Evolutionary conservation across 2,888 invertebrate genomes (phyloP).

Genomic region (Anodontia alba): DNA sequence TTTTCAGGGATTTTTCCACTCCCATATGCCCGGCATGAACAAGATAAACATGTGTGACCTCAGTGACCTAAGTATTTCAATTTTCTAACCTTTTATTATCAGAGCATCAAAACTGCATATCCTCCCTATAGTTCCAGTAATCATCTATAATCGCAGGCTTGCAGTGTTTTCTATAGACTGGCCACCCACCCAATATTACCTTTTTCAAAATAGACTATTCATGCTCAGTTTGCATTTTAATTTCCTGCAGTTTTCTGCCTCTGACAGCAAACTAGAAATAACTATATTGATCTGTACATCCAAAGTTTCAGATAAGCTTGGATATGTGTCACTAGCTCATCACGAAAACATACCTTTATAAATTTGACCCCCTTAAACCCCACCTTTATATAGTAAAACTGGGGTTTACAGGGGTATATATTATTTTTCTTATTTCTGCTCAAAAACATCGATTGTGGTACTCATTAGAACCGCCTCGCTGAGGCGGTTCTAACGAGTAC

Average conservation of each 20-base stretch:
- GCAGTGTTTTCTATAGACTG: constrained; percentile 15
- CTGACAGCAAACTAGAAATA: constrained; percentile 1
- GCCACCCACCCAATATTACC: constrained; percentile 31
- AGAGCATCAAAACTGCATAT: constrained; percentile 34
- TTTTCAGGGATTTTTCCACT: constrained; percentile 49
- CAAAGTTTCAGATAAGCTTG: not conserved
- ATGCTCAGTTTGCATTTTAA: constrained; percentile 8
- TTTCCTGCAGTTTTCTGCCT: constrained; percentile 27
- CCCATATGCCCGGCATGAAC: constrained; percentile 62
- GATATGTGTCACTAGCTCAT: constrained; percentile 39
- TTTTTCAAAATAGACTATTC: constrained; percentile 23
- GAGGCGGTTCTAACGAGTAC: too few relatives aligned
- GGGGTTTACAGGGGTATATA: too few relatives aligned
- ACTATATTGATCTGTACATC: constrained; percentile 10
- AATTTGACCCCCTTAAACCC: too few relatives aligned
- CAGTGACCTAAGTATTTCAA: constrained; percentile 48
- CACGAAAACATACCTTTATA: too few relatives aligned
- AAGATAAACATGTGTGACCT: constrained; percentile 38
- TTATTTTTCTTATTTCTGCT: too few relatives aligned
- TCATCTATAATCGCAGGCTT: not conserved
- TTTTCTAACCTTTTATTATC: constrained; percentile 33
- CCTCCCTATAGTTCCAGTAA: constrained; percentile 37
- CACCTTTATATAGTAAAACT: too few relatives aligned
- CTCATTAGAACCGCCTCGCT: too few relatives aligned
- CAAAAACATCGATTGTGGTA: too few relatives aligned